Percentiles rank a stretch among this genome's conserved stretches.
These are phyloP conservation scores for Chondrosia reniformis DNA, from an alignment of 37 sponge, comb jelly and placozoan species.

Conservation along the genomic window DNA sequence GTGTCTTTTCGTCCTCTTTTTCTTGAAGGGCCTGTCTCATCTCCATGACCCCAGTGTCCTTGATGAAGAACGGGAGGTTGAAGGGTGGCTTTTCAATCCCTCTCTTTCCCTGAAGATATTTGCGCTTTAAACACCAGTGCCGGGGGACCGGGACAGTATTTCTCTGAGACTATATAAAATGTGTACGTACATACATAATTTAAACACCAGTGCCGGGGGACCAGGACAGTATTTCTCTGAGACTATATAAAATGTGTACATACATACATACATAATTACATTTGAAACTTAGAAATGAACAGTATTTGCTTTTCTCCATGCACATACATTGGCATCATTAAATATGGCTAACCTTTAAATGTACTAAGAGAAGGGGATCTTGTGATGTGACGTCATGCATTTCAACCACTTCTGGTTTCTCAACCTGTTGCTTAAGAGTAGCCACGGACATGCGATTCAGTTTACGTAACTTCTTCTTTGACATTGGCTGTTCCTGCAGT, in stretches of 20 bases:
- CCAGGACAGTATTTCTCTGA: conserved; percentile 87
- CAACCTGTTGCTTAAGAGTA: conserved; percentile 91
- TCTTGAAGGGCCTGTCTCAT: conserved; percentile 95
- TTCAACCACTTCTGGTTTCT: conserved; percentile 93
- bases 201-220: conserved; percentile 98
- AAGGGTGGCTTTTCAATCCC: conserved; percentile 97
- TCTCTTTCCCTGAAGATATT: conserved; percentile 96
- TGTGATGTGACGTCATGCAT: conserved; percentile 97
- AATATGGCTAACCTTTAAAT: conserved; percentile 69
- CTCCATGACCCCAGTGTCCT: conserved; percentile 96
- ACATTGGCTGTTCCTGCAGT: conserved; percentile 35
- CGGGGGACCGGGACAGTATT: conserved; percentile 96
- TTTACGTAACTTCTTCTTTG: conserved; percentile 90
- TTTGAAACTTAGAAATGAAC: too few relatives aligned
- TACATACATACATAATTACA: too few relatives aligned
- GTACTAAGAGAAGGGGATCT: conserved; percentile 87
- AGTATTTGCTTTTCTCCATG: too few relatives aligned
- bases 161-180: conserved; percentile 55
- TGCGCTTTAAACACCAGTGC: conserved; percentile 99
- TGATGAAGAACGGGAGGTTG: conserved; percentile 91
- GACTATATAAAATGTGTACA: conserved; percentile 47
- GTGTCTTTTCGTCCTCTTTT: conserved; percentile 82
- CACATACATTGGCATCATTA: neutral
- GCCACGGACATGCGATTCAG: conserved; percentile 82
- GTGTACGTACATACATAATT: too few relatives aligned